phyloP scores from a whole-genome alignment of 2,113 vertebrate genomes.

The Colius striatus region DNA sequence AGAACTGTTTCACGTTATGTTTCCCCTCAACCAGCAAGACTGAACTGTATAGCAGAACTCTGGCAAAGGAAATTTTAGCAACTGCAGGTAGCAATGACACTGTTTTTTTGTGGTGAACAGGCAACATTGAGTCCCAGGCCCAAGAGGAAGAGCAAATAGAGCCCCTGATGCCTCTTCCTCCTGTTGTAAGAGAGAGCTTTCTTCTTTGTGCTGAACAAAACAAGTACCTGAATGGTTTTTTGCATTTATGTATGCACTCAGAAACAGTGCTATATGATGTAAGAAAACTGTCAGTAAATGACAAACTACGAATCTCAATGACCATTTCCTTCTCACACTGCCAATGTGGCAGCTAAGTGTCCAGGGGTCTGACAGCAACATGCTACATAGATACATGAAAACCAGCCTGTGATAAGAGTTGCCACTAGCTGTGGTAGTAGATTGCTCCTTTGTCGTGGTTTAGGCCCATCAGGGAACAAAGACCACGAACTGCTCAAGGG shows the following conservation, averaged over 20 bases:
- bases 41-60: neutral
- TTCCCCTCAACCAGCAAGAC: neutral
- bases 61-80: neutral
- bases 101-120: fast-evolving
- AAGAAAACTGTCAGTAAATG: neutral
- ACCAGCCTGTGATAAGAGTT: neutral
- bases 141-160: neutral
- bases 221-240: neutral
- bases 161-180: neutral
- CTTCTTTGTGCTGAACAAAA: neutral
- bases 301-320: neutral
- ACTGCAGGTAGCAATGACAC: neutral
- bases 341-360: neutral
- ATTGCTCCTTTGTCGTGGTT: no score
- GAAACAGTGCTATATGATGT: neutral
- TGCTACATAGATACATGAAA: fast-evolving
- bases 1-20: fast-evolving
- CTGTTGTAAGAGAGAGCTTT: neutral
- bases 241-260: neutral
- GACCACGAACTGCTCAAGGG: no score
- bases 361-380: neutral
- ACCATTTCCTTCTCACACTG: neutral
- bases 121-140: neutral
- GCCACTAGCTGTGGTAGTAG: neutral
- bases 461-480: no score